phyloP scores from a whole-genome alignment of 2,113 vertebrate species.

The Osmerus mordax region DNA sequence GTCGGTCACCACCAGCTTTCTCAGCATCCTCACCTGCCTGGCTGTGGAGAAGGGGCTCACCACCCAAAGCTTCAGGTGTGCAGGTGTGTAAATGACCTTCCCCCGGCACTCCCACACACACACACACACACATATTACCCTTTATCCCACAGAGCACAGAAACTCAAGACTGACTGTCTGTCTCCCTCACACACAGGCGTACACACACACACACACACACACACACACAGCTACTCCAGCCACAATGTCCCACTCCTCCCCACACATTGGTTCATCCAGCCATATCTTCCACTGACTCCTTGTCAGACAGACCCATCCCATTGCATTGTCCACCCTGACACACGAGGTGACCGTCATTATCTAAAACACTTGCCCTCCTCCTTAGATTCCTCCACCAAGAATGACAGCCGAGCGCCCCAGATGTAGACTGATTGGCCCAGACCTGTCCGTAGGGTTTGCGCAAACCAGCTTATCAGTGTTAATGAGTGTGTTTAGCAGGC shows the following conservation, averaged over 20 bases:
- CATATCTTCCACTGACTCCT: neutral
- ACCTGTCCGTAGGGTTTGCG: too few species aligned
- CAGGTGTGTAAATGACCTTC: constrained; percentile 74
- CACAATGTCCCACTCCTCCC: neutral
- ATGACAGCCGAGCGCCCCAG: too few species aligned
- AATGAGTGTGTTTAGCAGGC: too few species aligned
- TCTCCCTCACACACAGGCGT: constrained; percentile 2
- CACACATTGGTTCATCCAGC: neutral
- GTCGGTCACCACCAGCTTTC: constrained; percentile 95
- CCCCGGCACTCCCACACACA: neutral
- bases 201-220: neutral
- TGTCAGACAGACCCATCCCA: neutral
- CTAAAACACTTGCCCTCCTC: neutral
- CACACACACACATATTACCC: neutral
- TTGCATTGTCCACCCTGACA: neutral
- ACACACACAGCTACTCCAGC: neutral
- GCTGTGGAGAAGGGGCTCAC: constrained; percentile 95
- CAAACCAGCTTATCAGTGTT: too few species aligned
- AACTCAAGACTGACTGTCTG: neutral
- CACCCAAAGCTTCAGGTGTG: constrained; percentile 95
- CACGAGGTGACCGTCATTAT: neutral
- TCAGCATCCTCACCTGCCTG: constrained; percentile 91
- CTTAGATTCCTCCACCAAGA: too few species aligned
- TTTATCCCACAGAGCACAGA: too few species aligned
- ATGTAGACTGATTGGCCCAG: too few species aligned